Evolutionary conservation across 2,113 vertebrate species (phyloP).

Genomic region (Ophthalmolycus amberensis): DNA sequence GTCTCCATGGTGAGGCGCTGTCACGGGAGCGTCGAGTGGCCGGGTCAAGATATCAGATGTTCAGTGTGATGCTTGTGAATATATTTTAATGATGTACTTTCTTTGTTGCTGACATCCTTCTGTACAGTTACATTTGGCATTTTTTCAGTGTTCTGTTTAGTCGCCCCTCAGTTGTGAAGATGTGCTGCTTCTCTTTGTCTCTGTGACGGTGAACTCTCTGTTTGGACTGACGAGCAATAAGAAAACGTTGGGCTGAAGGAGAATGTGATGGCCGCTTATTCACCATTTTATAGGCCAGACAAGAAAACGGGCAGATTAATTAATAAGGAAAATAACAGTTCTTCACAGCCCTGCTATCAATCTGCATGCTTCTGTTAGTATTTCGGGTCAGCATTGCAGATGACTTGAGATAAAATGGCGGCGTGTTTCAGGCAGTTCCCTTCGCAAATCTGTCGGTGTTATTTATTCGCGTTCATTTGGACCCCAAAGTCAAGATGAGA

Average conservation of each 20-base stretch:
- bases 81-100: neutral
- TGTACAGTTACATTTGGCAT: neutral
- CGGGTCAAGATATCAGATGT: neutral
- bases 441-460: neutral
- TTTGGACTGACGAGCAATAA: neutral
- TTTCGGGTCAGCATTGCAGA: neutral
- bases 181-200: neutral
- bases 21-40: neutral
- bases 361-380: neutral
- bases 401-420: neutral
- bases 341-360: neutral
- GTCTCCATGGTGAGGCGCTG: neutral
- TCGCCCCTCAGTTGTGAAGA: neutral
- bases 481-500: constrained; percentile 2
- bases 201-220: neutral
- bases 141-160: neutral
- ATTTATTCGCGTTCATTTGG: neutral
- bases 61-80: neutral
- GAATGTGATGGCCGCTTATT: neutral
- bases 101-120: neutral
- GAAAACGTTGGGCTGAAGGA: neutral
- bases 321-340: neutral
- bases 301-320: neutral
- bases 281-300: neutral
- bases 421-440: neutral